Conservation (phyloP, 2,113 vertebrate genomes). For the Siphamia tubifer region DNA sequence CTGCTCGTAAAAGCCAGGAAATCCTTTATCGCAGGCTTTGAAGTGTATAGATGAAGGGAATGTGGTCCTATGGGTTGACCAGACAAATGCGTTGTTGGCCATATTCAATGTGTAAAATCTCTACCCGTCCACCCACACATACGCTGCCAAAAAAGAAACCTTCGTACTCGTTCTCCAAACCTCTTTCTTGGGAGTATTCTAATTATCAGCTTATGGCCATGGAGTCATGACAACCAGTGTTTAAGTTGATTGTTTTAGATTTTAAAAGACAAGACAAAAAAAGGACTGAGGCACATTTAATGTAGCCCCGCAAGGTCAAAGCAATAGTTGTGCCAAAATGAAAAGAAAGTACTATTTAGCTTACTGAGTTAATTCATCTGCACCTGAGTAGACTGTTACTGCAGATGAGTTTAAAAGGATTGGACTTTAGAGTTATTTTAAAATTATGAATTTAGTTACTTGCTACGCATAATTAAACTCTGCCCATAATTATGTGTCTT, state of each 20-base stretch:
- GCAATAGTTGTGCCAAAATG: conserved; percentile 39
- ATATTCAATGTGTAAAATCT: conserved; percentile 36
- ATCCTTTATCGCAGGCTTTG: conserved; percentile 65
- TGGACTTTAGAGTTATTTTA: too few relatives aligned
- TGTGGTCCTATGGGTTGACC: conserved; percentile 42
- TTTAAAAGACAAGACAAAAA: conserved; percentile 22
- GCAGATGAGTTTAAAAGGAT: too few relatives aligned
- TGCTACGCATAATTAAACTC: too few relatives aligned
- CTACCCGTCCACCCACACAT: conserved; percentile 13
- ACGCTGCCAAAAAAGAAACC: conserved; percentile 13
- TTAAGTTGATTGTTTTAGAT: conserved; percentile 55
- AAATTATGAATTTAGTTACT: too few relatives aligned
- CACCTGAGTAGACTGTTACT: background rate
- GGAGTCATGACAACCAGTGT: conserved; percentile 69
- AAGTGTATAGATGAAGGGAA: conserved; percentile 62
- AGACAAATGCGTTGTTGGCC: conserved; percentile 45
- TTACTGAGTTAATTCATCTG: background rate
- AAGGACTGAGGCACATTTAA: conserved; percentile 36
- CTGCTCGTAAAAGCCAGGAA: conserved; percentile 59
- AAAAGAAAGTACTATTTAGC: conserved; percentile 41
- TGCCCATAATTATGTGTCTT: too few relatives aligned
- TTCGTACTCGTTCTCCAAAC: conserved; percentile 52
- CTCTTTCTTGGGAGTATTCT: conserved; percentile 61
- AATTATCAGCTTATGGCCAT: conserved; percentile 54
- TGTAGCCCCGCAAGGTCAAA: conserved; percentile 38